These are phyloP conservation scores for Macrobrachium rosenbergii DNA, from an alignment of 1,140 invertebrate species.

Conservation along the genomic window DNA sequence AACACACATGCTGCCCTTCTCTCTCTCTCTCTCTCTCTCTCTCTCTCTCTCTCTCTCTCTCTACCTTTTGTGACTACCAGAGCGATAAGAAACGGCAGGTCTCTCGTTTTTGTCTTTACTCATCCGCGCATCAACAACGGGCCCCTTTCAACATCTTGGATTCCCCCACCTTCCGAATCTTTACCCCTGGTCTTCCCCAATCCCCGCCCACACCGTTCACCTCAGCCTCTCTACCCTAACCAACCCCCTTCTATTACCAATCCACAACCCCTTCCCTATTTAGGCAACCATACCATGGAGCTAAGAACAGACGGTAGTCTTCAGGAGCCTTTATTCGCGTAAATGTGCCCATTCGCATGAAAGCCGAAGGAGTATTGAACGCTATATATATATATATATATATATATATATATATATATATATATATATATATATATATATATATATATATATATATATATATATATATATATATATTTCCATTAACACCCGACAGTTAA, in stretches of 20 bases:
- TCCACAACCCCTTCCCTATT: background rate
- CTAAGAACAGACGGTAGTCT: too few relatives aligned
- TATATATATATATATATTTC: background rate
- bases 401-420: background rate
- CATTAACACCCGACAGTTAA: too few relatives aligned
- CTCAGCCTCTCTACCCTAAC: background rate
- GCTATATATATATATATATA: too few relatives aligned
- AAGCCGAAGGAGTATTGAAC: too few relatives aligned
- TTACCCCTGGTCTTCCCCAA: background rate
- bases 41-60: background rate
- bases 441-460: background rate
- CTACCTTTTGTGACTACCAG: background rate
- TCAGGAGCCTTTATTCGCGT: too few relatives aligned
- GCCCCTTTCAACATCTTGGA: background rate
- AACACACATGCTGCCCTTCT: too few relatives aligned
- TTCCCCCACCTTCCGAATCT: background rate
- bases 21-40: too few relatives aligned
- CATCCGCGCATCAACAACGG: background rate
- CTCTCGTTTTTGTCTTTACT: background rate
- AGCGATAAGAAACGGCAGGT: background rate
- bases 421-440: background rate
- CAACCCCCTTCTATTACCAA: background rate
- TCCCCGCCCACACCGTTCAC: too few relatives aligned
- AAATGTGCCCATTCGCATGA: too few relatives aligned
- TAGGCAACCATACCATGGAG: background rate